Evolutionary conservation across 2,797 vertebrate genomes (phyloP).

Genomic region (Apogon talboti): DNA sequence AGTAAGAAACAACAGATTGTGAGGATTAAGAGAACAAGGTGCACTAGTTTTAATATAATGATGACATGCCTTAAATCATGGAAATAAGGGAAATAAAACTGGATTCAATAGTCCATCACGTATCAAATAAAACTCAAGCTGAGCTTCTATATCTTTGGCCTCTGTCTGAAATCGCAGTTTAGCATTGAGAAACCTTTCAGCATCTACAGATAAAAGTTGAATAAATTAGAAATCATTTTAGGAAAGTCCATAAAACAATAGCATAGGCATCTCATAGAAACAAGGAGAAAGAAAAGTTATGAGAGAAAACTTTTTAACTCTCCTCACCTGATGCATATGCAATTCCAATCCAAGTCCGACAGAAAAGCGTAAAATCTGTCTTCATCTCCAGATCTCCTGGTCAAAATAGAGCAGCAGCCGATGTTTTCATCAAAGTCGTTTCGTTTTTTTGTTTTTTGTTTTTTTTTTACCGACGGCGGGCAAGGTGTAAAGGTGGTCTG

Average conservation of each 20-base stretch:
- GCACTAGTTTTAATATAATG: neutral
- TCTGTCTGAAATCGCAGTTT: neutral
- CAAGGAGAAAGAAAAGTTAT: slow-evolving; percentile 16
- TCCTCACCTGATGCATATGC: slow-evolving; percentile 84
- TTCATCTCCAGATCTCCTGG: slow-evolving; percentile 87
- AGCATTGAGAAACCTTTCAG: neutral
- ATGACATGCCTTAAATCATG: neutral
- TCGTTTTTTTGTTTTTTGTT: too few species aligned
- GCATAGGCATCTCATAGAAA: neutral
- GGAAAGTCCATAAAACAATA: slow-evolving; percentile 12
- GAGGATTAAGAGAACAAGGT: neutral
- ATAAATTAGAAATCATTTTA: slow-evolving; percentile 8
- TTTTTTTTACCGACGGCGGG: slow-evolving; percentile 24
- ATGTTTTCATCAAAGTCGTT: slow-evolving; percentile 15
- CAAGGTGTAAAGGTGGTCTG: slow-evolving; percentile 16
- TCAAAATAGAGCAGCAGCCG: slow-evolving; percentile 60
- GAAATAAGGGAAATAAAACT: neutral
- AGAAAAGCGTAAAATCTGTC: slow-evolving; percentile 83
- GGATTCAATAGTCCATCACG: neutral
- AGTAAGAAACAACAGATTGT: neutral
- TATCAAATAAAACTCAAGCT: neutral
- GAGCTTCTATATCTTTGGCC: neutral
- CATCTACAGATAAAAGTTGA: slow-evolving; percentile 1
- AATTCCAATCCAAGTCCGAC: slow-evolving; percentile 87
- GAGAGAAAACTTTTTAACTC: slow-evolving; percentile 50